Conservation (phyloP, 37 sponge, comb jelly and placozoan species). For the Geodia barretti region DNA sequence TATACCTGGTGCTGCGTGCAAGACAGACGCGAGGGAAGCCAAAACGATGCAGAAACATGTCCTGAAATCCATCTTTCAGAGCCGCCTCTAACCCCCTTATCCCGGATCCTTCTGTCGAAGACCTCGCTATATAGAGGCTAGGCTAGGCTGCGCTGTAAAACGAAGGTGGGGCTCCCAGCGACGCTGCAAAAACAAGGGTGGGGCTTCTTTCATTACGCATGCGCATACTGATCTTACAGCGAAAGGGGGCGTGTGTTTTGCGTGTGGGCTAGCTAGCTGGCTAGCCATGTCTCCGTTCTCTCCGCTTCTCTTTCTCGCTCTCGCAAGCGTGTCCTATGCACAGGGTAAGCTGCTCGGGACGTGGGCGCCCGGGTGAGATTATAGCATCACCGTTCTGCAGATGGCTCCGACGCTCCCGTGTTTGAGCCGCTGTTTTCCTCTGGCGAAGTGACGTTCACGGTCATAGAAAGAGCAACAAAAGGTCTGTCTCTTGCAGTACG, state of each 20-base stretch:
- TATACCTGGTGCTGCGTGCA: no score
- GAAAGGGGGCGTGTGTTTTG: background rate
- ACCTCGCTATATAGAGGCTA: no score
- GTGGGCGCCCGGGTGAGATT: background rate
- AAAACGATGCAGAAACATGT: no score
- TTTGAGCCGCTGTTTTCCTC: conserved; percentile 35
- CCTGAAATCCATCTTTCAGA: no score
- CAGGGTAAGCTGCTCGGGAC: background rate
- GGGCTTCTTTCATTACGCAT: background rate
- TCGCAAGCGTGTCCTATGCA: background rate
- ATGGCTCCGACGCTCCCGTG: conserved; percentile 13
- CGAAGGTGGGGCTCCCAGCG: no score
- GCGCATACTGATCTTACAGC: background rate
- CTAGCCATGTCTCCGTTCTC: background rate
- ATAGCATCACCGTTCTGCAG: background rate
- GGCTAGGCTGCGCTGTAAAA: no score
- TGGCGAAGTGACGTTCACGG: background rate
- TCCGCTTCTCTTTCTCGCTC: background rate
- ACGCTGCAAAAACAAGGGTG: background rate
- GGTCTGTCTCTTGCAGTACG: background rate
- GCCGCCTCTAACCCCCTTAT: no score
- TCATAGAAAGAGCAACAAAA: conserved; percentile 20
- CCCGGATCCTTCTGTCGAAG: no score
- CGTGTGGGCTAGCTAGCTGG: background rate
- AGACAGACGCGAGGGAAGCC: no score